Evolutionary conservation across 2,888 invertebrate genomes (phyloP).

Genomic region (Baccha elongata): DNA sequence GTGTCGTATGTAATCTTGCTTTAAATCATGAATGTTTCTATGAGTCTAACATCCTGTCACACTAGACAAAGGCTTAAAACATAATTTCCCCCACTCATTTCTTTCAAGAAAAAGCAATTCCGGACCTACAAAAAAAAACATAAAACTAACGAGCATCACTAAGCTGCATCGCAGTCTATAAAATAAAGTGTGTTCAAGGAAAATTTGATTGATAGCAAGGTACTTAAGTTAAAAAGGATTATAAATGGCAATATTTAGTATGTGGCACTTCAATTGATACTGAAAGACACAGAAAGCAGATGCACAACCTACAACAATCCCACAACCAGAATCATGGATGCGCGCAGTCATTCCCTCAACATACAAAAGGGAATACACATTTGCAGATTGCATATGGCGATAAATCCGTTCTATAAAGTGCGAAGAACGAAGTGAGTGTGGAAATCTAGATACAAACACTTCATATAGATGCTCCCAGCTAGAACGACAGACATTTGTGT

Average conservation of each 20-base stretch:
- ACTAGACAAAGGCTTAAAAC: conserved; percentile 23
- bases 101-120: conserved; percentile 26
- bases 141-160: neutral
- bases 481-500: conserved; percentile 25
- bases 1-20: neutral
- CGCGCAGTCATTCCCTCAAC: conserved; percentile 1
- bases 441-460: conserved; percentile 30
- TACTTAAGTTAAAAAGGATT: conserved; percentile 68
- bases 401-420: conserved; percentile 22
- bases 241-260: conserved; percentile 68
- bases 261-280: conserved; percentile 65
- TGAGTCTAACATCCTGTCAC: conserved; percentile 21
- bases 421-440: conserved; percentile 28
- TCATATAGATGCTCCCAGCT: neutral
- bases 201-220: conserved; percentile 60
- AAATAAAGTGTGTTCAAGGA: conserved; percentile 35
- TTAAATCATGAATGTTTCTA: conserved; percentile 17
- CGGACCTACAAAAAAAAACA: neutral
- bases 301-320: conserved; percentile 30
- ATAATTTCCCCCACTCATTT: conserved; percentile 28
- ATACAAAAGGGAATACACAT: conserved; percentile 17
- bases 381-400: conserved; percentile 30
- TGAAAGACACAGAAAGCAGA: conserved; percentile 47
- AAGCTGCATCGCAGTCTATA: neutral
- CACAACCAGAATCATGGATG: conserved; percentile 8